Evolutionary conservation across 2,113 vertebrate genomes (phyloP), one percentile per base, ranked within the genome.

Genomic region (Odocoileus virginianus): DNA sequence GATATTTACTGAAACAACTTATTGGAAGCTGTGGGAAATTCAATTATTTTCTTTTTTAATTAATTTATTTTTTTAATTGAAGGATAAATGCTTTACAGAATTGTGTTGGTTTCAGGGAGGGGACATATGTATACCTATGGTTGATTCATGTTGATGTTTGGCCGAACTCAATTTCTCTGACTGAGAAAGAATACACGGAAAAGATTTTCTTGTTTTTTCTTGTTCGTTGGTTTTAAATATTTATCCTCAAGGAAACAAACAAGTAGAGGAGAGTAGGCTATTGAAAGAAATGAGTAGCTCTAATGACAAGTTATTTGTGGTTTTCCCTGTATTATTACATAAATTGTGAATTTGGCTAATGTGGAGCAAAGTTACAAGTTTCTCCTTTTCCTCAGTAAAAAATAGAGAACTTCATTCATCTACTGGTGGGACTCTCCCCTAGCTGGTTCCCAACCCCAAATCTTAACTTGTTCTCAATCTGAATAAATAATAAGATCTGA

Each of bases 1-100:
- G 52, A 30, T 88, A 30, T 90, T 96, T 95, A 81, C 25, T 79
- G 27, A 82, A 97, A 94, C 30, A 97, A 94, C 21, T 94, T 86
- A 33, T 16, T 88, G 74, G 23, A 88, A 94, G 17, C 11, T 45
- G 19, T 36, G 47, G 7, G 16, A 79, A 93, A 86, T 16, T n/a
- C 21, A 89, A 40, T 94, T 82, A 13, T 74, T 74, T 74, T 74
- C 19, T 25, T 74, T 74, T 74, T 13, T 2, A 74, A 40, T 74
- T 74, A 55, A 55, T 55, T 55, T 8, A 74, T 12, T 74, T 74
- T 50, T 74, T 74, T 13, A 74, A 74, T 74, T 23, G 21, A 71
- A 74, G 19, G 67, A 23, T 40, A 74, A 74, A 74, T 74, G 67
- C 36, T 74, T 74, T 74, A 74, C 5, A 74, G 67, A 74, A 40